A percentile compares a stretch with the other conserved stretches of the same genome.
phyloP scores from a whole-genome alignment of 2,113 vertebrate genomes.

The Choloepus hoffmanni region DNA sequence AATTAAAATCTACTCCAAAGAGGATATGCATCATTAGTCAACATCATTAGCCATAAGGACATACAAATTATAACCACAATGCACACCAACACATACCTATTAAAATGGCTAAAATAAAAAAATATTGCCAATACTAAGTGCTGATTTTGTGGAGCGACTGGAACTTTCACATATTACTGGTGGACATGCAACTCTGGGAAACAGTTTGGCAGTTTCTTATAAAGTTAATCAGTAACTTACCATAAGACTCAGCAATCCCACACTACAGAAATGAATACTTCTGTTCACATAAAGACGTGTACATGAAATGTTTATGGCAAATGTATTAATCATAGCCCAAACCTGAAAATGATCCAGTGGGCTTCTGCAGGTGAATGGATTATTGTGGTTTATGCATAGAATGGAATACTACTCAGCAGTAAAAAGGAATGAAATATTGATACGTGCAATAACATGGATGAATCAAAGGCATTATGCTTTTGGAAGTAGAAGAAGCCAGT shows the following conservation, averaged over 20 bases:
- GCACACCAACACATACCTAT: neutral
- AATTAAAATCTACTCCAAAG: neutral
- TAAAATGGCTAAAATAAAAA: neutral
- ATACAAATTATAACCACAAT: neutral
- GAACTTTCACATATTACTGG: neutral
- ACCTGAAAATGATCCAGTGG: neutral
- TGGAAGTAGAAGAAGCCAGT: neutral
- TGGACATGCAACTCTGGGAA: neutral
- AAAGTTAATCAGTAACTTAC: neutral
- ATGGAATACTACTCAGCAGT: neutral
- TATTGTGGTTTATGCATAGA: neutral
- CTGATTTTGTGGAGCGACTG: neutral
- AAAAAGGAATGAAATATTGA: neutral
- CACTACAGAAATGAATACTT: neutral
- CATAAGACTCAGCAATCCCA: neutral
- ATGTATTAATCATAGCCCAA: neutral
- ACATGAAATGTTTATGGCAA: neutral
- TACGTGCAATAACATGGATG: neutral
- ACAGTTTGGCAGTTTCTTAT: neutral
- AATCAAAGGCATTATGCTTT: neutral
- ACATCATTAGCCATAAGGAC: neutral
- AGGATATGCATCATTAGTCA: neutral
- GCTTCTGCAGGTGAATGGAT: neutral
- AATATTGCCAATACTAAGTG: neutral
- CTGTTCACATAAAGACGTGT: neutral